Base-by-base conservation (phyloP, 1,140 invertebrate genomes). In the Drosophila asahinai region DNA sequence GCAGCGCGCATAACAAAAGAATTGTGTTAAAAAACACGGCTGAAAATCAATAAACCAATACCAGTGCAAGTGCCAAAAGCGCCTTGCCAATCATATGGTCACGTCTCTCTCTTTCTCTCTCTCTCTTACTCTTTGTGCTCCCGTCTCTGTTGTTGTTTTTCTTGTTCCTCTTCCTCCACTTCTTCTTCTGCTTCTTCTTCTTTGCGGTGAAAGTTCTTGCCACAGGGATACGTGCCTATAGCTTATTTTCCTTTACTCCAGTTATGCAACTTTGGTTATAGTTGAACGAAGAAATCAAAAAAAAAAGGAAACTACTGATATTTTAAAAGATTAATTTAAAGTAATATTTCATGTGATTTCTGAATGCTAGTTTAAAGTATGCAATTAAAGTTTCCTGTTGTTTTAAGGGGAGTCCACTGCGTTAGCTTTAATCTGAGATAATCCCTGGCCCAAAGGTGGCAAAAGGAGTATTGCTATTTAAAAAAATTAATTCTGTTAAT, bases 21-120 rank as follows among this genome's bases (percentile, higher is more conserved):
- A 74, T 78, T 78, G 74, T 77, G 74, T 77, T 77, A 70, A 78
- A 78, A 45, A 78, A 45, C 25, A 71, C 74, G 48, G 58, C 61
- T 74, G 64, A 89, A 89, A 89, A 89, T 90, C 84, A 90, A 89
- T 89, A 89, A 89, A 89, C 84, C 84, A 87, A 87, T 87, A 87
- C 84, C 75, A 89, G 63, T 68, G 78, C 81, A 89, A 77, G 70
- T 77, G 52, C 58, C 76, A 71, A 64, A 65, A 64, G 61, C 54
- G 77, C 68, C 86, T 84, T 80, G 76, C 84, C 80, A 87, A 87
- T 87, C 84, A 89, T 87, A 87, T 87, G 84, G 64, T 84, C 73
- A 68, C 67, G 62, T 71, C 65, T 38, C 33, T 17, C 63, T 45
- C 45, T 25, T 42, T 12, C 67, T 71, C 49, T 62, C 57, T 30